These are phyloP conservation scores for Cephus runcator DNA, from an alignment of 2,888 invertebrate genomes.

Conservation along the genomic window DNA sequence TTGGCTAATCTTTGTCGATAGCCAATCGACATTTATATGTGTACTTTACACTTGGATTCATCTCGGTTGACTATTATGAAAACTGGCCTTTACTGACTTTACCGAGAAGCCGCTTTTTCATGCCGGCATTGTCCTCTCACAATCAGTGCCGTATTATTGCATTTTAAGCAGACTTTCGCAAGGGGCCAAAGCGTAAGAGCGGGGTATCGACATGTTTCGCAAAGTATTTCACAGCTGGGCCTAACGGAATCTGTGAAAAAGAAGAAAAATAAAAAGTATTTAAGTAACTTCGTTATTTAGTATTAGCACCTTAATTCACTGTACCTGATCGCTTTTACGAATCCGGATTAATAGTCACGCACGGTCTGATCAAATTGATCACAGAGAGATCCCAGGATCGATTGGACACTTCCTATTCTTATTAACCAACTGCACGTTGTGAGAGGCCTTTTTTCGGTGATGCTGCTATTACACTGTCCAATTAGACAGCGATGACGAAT, in stretches of 20 bases:
- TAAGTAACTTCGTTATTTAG: neutral
- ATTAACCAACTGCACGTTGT: neutral
- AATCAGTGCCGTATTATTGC: conserved; percentile 5
- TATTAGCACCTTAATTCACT: neutral
- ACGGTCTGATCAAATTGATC: too few relatives aligned
- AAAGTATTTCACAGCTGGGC: conserved; percentile 31
- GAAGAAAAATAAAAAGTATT: conserved; percentile 5
- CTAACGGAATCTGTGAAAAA: neutral
- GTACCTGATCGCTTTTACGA: neutral
- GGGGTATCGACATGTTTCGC: conserved; percentile 20
- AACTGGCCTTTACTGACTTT: neutral
- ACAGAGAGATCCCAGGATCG: too few relatives aligned
- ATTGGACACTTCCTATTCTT: neutral
- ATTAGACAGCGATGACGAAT: neutral
- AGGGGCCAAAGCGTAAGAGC: conserved; percentile 2
- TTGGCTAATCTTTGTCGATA: neutral
- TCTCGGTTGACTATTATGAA: neutral
- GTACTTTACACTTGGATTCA: neutral
- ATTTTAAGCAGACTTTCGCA: conserved; percentile 14
- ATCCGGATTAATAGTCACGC: neutral
- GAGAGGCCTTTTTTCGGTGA: neutral
- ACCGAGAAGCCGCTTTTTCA: neutral
- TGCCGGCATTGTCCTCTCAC: neutral
- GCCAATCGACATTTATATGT: neutral
- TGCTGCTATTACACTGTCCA: neutral